phyloP scores from a whole-genome alignment of 2,797 vertebrate species.

The Orestias chungarensis region DNA sequence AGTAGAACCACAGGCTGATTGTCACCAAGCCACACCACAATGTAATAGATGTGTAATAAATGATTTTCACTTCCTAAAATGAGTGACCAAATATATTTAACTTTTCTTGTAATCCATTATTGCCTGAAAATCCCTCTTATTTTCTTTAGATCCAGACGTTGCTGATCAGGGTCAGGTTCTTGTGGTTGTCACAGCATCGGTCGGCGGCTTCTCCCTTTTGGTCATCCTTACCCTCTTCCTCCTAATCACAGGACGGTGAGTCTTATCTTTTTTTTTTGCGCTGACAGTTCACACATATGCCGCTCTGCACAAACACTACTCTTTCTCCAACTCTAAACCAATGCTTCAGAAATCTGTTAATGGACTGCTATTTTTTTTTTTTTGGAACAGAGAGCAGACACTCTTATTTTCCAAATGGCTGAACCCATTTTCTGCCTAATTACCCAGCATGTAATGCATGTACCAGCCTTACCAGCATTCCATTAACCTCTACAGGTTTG shows the following conservation, averaged over 20 bases:
- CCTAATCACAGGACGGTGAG: constrained; percentile 96
- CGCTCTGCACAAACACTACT: not conserved
- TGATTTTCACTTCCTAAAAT: not conserved
- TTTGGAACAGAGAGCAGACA: constrained; percentile 67
- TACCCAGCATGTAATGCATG: constrained; percentile 75
- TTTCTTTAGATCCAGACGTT: constrained; percentile 88
- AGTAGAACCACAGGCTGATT: not conserved
- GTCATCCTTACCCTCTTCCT: constrained; percentile 98
- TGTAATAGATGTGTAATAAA: not conserved
- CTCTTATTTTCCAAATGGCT: constrained; percentile 80
- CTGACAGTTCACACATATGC: constrained; percentile 7
- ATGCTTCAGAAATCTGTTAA: constrained; percentile 65
- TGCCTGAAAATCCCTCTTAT: constrained; percentile 2
- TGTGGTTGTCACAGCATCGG: constrained; percentile 95
- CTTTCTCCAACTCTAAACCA: constrained; percentile 57
- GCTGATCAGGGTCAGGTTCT: constrained; percentile 96
- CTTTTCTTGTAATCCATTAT: not conserved
- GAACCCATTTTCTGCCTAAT: constrained; percentile 80
- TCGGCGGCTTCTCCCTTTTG: constrained; percentile 94
- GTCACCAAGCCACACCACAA: not conserved
- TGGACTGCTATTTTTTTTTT: constrained; percentile 71
- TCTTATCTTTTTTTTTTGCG: not conserved
- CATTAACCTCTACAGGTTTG: constrained; percentile 68
- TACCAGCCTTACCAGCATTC: constrained; percentile 70
- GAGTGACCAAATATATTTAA: not conserved